Percentiles rank a stretch among this genome's conserved stretches.
phyloP scores from a whole-genome alignment of 2,797 vertebrate species.

The Notolepis coatsorum region DNA sequence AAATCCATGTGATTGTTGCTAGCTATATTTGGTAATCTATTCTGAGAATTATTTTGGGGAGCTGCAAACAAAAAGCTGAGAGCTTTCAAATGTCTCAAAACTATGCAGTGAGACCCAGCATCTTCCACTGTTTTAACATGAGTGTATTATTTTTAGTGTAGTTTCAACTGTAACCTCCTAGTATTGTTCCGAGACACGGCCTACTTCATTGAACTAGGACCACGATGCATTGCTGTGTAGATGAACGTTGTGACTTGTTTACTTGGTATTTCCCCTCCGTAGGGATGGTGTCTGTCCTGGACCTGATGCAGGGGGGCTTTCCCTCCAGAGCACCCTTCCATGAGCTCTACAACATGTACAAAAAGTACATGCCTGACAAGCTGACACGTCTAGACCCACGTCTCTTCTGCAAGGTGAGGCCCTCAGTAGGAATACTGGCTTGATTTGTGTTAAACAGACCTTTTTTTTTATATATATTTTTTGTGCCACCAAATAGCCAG shows the following conservation, averaged over 20 bases:
- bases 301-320: slow-evolving; percentile 98
- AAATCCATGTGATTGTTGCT: too few species aligned
- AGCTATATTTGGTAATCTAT: too few species aligned
- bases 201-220: neutral
- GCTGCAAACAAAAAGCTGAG: too few species aligned
- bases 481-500: slow-evolving; percentile 4
- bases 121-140: too few species aligned
- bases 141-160: too few species aligned
- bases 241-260: neutral
- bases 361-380: slow-evolving; percentile 95
- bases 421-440: too few species aligned
- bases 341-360: slow-evolving; percentile 99
- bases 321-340: slow-evolving; percentile 97
- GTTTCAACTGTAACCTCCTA: too few species aligned
- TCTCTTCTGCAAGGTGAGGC: slow-evolving; percentile 95
- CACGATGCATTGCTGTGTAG: neutral
- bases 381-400: slow-evolving; percentile 93
- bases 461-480: neutral
- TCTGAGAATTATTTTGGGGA: too few species aligned
- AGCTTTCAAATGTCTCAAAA: too few species aligned
- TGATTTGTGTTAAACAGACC: neutral
- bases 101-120: too few species aligned
- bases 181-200: neutral
- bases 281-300: slow-evolving; percentile 98
- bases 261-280: neutral